Evolutionary conservation across 2,888 invertebrate species (phyloP).

Genomic region (Orgyia antiqua): DNA sequence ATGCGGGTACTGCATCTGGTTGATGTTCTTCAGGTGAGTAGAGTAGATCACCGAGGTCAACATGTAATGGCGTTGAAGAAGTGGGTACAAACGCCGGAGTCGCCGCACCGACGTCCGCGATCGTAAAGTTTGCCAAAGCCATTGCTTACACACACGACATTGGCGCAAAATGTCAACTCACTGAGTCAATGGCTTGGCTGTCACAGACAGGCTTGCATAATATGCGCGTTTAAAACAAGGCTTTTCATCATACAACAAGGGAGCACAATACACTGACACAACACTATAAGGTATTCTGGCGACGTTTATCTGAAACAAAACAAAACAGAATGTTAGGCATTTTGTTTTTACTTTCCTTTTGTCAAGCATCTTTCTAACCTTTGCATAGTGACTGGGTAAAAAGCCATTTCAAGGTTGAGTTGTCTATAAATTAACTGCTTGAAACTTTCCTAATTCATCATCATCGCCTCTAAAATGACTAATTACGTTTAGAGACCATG

Average conservation of each 20-base stretch:
- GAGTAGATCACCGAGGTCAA: slow-evolving; percentile 60
- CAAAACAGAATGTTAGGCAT: too few relatives aligned
- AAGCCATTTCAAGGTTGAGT: too few relatives aligned
- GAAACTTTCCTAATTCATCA: too few relatives aligned
- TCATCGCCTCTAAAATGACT: too few relatives aligned
- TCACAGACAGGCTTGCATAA: slow-evolving; percentile 56
- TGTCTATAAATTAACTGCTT: too few relatives aligned
- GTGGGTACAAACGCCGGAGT: slow-evolving; percentile 53
- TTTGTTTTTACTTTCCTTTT: too few relatives aligned
- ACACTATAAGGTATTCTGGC: slow-evolving; percentile 39
- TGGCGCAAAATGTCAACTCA: slow-evolving; percentile 56
- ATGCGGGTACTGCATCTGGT: slow-evolving; percentile 19
- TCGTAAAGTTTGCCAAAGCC: slow-evolving; percentile 68
- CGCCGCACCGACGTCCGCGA: slow-evolving; percentile 48
- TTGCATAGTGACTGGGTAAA: too few relatives aligned
- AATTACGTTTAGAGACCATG: too few relatives aligned
- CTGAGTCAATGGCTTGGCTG: slow-evolving; percentile 43
- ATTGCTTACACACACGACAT: slow-evolving; percentile 61
- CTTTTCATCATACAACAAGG: slow-evolving; percentile 46
- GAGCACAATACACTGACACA: slow-evolving; percentile 49
- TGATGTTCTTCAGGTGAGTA: slow-evolving; percentile 63
- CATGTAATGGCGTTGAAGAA: slow-evolving; percentile 48
- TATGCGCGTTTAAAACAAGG: slow-evolving; percentile 45
- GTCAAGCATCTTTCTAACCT: too few relatives aligned
- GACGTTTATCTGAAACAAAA: slow-evolving; percentile 54